Evolutionary conservation across 2,113 vertebrate genomes (phyloP), one percentile per base, ranked within the genome.

Genomic region (Heterocephalus glaber): DNA sequence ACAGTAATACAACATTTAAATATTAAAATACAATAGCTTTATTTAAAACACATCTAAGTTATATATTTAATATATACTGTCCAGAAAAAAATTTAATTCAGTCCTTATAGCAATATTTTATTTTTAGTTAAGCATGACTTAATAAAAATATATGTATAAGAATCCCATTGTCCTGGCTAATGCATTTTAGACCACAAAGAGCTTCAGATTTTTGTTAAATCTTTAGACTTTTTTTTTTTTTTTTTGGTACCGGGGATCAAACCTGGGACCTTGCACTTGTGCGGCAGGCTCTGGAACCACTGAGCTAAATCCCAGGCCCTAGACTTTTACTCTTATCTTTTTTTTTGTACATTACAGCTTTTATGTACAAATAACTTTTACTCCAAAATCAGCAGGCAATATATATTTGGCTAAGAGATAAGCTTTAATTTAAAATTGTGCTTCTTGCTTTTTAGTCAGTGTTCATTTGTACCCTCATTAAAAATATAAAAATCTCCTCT

Each of bases 391-490:
- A 70, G 33, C 22, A 86, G 10, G 13, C n/a, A 79, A 33, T 54
- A n/a, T n/a, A 28, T 38, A 66, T 96, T 22, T 72, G 24, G 35
- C 81, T 24, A 92, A 94, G 22, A 72, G 20, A 79, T 60, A 89
- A 94, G 47, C 3, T 77, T 82, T 92, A 54, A 79, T 61, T 93
- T 86, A 68, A 93, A 95, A 63, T n/a, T 90, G 61, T 26, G 65
- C 14, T 52, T 58, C 44, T 63, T 66, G 38, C 52, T 90, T 94
- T 74, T 68, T 63, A 92, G 41, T 17, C 77, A 92, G 35, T 26
- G 24, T 70, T 90, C 22, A 41, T 88, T 91, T 94, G n/a, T 19
- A 52, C 12, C 33, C 63, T 95, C 56, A 60, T 84, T 90, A 88
- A 81, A 97, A 72, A 56, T 41, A 58, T 82, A 22, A 85, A 80